Percentiles rank a stretch among this genome's conserved stretches.
Evolutionary conservation across 2,888 invertebrate species (phyloP).

Genomic region (Gerris lacustris): DNA sequence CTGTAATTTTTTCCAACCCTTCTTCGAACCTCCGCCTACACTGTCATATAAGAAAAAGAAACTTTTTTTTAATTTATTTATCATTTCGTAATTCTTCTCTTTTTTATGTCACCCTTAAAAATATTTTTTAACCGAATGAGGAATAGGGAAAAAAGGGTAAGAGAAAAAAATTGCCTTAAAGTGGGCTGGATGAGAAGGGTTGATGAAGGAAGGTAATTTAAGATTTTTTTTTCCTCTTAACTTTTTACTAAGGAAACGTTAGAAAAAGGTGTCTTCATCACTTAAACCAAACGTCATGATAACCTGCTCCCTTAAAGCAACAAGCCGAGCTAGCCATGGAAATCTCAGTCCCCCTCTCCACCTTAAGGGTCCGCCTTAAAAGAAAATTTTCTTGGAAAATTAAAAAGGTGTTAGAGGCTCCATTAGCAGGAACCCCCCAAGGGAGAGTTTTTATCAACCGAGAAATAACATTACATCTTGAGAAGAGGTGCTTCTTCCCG

Average conservation of each 20-base stretch:
- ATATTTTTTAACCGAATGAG: neutral
- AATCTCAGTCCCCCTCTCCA: no score
- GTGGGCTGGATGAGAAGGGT: neutral
- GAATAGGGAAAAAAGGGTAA: neutral
- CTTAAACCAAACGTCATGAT: neutral
- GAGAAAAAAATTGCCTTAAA: neutral
- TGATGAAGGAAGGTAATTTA: neutral
- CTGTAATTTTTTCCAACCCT: no score
- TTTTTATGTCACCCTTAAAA: neutral
- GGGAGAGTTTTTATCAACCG: neutral
- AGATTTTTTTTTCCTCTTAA: no score
- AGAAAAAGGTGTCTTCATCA: neutral
- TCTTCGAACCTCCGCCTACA: no score
- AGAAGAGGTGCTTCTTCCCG: no score
- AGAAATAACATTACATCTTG: neutral
- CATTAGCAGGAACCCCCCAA: neutral
- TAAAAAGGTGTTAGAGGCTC: conserved; percentile 1
- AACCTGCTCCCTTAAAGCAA: neutral
- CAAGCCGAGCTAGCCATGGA: no score
- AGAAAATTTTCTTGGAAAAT: neutral
- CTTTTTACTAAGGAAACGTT: no score
- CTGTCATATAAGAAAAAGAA: no score
- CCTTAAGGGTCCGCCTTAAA: neutral
- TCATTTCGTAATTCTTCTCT: neutral
- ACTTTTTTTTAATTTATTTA: neutral